A percentile compares a stretch with the other conserved stretches of the same genome.
phyloP scores from a whole-genome alignment of 2,797 vertebrate genomes.

The Tinamus major region DNA sequence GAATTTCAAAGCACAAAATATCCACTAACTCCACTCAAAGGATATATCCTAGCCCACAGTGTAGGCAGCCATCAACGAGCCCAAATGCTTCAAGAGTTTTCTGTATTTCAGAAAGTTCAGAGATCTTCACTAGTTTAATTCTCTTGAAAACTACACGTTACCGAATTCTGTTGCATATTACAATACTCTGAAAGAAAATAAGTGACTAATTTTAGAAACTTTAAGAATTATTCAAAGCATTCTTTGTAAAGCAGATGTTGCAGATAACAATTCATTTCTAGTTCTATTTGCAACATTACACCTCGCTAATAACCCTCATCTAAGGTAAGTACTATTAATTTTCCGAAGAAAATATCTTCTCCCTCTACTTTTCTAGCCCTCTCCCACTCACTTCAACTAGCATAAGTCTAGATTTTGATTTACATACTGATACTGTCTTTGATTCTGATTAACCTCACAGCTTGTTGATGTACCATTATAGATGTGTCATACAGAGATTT shows the following conservation, averaged over 20 bases:
- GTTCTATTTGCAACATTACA: background rate
- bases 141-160: background rate
- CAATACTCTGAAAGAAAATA: background rate
- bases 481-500: accelerated
- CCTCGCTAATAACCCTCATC: background rate
- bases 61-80: background rate
- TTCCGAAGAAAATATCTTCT: background rate
- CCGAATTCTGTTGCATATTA: background rate
- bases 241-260: background rate
- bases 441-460: background rate
- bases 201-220: background rate
- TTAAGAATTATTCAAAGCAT: background rate
- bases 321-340: background rate
- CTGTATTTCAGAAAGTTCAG: background rate
- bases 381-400: background rate
- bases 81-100: background rate
- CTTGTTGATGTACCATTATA: background rate
- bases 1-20: background rate
- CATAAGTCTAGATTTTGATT: background rate
- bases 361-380: background rate
- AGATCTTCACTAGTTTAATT: background rate
- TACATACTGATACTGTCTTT: background rate
- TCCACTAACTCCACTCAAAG: background rate
- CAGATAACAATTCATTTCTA: background rate
- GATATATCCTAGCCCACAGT: background rate